Evolutionary conservation across 2,888 invertebrate species (phyloP), one percentile per base, ranked within the genome.

Genomic region (Acrobasis consociella): DNA sequence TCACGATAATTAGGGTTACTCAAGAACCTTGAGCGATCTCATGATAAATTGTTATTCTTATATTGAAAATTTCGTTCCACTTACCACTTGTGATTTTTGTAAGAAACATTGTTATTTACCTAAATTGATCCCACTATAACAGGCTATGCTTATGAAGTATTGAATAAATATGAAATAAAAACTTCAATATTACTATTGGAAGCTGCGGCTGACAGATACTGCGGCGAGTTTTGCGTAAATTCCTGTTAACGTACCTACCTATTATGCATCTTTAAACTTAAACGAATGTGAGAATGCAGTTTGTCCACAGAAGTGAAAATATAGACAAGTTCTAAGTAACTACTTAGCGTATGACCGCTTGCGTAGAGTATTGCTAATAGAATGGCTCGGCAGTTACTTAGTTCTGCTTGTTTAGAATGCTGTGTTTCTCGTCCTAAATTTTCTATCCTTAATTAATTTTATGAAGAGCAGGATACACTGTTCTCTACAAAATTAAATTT

Each of bases 221-320:
- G 63, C 58, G 61, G 52, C 63, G 60, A 68, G 70, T 66, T 68
- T 62, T 61, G 67, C 63, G 63, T 69, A 65, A 64, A 65, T 70
- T 72, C 64, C 59, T 65, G 64, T 64, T 69, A 71, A 71, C 56
- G 65, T 72, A 66, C 67, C 66, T 64, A 67, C 67, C 72, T 69
- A 71, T 72, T 73, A 75, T 64, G 63, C 72, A 68, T 66, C 64
- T 69, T 69, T 70, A 69, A 73, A 71, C 62, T 69, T 70, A 69
- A 73, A 71, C 62, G 64, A 68, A 70, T 71, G 65, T 72, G 68
- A 65, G 74, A 77, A 78, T 76, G 70, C 66, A 67, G 71, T 67
- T 71, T 67, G 62, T 67, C 65, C 67, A 70, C 66, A 63, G 62
- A 69, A 68, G 70, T 72, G 71, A 72, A 76, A 77, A 80, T 82